phyloP scores from a whole-genome alignment of 1,140 invertebrate genomes.

The Procambarus clarkii region DNA sequence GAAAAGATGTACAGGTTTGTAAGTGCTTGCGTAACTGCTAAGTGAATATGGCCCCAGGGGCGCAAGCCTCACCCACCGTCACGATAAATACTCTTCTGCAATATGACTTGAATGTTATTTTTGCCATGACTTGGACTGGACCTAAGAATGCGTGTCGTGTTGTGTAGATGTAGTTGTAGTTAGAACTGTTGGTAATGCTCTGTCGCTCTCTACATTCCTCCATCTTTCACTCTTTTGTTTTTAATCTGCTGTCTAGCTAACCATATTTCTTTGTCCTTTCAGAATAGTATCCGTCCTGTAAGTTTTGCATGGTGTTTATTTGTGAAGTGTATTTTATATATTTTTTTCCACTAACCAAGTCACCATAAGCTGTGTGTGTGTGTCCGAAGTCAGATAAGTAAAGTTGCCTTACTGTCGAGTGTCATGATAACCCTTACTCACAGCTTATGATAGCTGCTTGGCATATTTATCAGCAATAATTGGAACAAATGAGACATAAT shows the following conservation, averaged over 20 bases:
- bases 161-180: constrained; percentile 28
- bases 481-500: neutral
- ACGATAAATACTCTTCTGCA: neutral
- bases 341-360: neutral
- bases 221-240: neutral
- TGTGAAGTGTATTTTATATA: constrained; percentile 14
- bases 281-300: constrained; percentile 65
- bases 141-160: constrained; percentile 14
- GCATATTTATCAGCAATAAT: neutral
- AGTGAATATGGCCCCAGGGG: too few species aligned
- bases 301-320: constrained; percentile 59
- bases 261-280: constrained; percentile 53
- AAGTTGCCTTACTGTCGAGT: too few species aligned
- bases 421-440: too few species aligned
- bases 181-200: constrained; percentile 21
- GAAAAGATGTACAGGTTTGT: too few species aligned
- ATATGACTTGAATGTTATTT: neutral
- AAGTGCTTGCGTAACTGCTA: too few species aligned
- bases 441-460: neutral
- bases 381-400: too few species aligned
- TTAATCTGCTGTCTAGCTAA: constrained; percentile 52
- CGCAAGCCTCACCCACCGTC: too few species aligned
- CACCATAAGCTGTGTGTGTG: neutral
- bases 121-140: constrained; percentile 1
- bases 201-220: constrained; percentile 44